Percentiles rank a stretch among this genome's conserved stretches.
Conservation (phyloP, 2,113 vertebrate species). For the Myocastor coypus region DNA sequence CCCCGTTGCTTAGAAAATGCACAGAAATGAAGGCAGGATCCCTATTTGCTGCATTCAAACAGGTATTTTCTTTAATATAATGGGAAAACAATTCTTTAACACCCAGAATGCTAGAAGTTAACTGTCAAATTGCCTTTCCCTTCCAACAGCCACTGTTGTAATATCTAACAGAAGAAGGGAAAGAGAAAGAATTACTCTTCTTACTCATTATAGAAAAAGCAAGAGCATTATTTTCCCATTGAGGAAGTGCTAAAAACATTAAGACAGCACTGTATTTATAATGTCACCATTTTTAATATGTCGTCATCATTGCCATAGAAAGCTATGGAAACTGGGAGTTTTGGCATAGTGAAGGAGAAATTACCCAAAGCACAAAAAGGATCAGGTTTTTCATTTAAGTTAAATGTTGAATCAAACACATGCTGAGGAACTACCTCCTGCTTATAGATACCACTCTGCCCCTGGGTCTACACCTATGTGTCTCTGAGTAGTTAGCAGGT, state of each 20-base stretch:
- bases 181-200: constrained; percentile 60
- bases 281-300: constrained; percentile 65
- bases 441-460: constrained; percentile 44
- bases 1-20: constrained; percentile 47
- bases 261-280: constrained; percentile 68
- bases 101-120: constrained; percentile 50
- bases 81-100: constrained; percentile 16
- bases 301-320: constrained; percentile 58
- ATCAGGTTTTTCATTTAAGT: constrained; percentile 58
- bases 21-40: background rate
- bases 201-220: constrained; percentile 58
- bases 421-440: constrained; percentile 57
- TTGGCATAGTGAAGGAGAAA: constrained; percentile 60
- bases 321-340: constrained; percentile 51
- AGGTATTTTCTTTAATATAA: constrained; percentile 60
- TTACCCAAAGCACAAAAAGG: constrained; percentile 65
- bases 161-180: constrained; percentile 50
- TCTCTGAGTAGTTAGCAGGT: constrained; percentile 33
- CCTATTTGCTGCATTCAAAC: constrained; percentile 32
- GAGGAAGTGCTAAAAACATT: constrained; percentile 62
- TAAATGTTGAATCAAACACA: constrained; percentile 73
- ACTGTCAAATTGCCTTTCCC: constrained; percentile 52
- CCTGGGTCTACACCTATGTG: background rate
- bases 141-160: constrained; percentile 28
- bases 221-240: constrained; percentile 61